Evolutionary conservation across 2,888 invertebrate genomes (phyloP).

Genomic region (Folsomia candida): DNA sequence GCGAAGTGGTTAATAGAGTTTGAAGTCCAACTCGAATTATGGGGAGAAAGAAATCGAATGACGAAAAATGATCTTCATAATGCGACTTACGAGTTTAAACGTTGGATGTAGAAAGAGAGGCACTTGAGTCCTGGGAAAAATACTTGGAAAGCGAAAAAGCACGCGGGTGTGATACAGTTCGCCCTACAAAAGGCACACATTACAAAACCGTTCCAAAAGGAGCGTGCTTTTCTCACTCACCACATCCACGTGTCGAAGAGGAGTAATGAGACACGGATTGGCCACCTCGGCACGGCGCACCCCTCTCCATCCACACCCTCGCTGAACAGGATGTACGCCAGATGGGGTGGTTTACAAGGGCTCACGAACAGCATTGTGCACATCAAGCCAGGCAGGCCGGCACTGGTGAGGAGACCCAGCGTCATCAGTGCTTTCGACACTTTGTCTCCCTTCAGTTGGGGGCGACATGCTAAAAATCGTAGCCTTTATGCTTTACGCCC

Average conservation of each 20-base stretch:
- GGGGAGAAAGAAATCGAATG: too few relatives aligned
- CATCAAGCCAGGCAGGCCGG: slow-evolving; percentile 26
- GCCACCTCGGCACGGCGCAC: not conserved
- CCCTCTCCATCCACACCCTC: not conserved
- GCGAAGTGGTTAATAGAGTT: too few relatives aligned
- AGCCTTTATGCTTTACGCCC: not conserved
- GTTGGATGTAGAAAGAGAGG: not conserved
- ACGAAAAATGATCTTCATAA: too few relatives aligned
- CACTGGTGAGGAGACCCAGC: slow-evolving; percentile 23
- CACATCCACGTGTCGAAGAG: slow-evolving; percentile 1
- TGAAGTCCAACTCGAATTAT: too few relatives aligned
- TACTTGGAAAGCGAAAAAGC: not conserved
- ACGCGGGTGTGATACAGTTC: not conserved
- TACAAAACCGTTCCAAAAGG: too few relatives aligned
- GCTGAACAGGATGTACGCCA: slow-evolving; percentile 26
- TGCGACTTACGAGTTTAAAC: too few relatives aligned
- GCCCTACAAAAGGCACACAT: too few relatives aligned
- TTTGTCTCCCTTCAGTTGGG: not conserved
- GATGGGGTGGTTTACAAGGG: slow-evolving; percentile 33
- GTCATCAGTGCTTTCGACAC: slow-evolving; percentile 18
- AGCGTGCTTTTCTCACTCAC: too few relatives aligned
- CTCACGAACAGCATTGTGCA: slow-evolving; percentile 20
- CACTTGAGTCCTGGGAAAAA: not conserved
- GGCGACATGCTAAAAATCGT: not conserved
- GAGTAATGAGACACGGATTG: not conserved